Evolutionary conservation across 1,140 invertebrate genomes (phyloP).

Genomic region (Atopsyche davidsoni): DNA sequence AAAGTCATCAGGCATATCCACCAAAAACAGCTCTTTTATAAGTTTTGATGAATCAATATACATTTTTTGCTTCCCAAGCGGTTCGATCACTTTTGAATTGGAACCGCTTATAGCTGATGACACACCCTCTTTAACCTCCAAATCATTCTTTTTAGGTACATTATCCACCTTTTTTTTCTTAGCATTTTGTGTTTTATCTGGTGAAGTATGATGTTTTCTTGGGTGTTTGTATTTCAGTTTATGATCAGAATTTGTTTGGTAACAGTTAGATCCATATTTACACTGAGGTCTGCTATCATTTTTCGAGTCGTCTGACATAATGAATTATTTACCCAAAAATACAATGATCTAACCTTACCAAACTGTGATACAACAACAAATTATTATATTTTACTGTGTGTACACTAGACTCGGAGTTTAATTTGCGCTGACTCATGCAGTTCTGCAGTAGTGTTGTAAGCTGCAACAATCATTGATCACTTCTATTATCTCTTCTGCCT

Average conservation of each 20-base stretch:
- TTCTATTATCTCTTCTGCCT: too few species aligned
- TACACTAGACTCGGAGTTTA: too few species aligned
- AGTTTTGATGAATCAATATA: conserved; percentile 35
- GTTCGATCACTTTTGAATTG: not conserved
- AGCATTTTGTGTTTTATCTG: conserved; percentile 25
- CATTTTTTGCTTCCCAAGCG: not conserved
- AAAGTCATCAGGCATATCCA: conserved; percentile 86
- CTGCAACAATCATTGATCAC: too few species aligned
- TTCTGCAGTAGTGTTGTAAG: too few species aligned
- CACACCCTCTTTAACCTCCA: not conserved
- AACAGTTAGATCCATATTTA: conserved; percentile 75
- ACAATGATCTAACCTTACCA: not conserved
- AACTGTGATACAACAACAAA: too few species aligned
- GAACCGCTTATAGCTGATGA: not conserved
- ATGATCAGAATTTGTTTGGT: conserved; percentile 77
- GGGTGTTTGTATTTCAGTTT: conserved; percentile 73
- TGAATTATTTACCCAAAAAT: not conserved
- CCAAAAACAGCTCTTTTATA: conserved; percentile 70
- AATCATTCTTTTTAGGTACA: not conserved
- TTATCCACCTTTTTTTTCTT: conserved; percentile 23
- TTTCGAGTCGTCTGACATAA: not conserved
- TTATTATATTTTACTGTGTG: too few species aligned
- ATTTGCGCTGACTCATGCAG: too few species aligned
- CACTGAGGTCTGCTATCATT: conserved; percentile 47
- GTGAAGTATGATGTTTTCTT: conserved; percentile 34